phyloP scores from a whole-genome alignment of 1,140 invertebrate species.

The Pararge aegeria region DNA sequence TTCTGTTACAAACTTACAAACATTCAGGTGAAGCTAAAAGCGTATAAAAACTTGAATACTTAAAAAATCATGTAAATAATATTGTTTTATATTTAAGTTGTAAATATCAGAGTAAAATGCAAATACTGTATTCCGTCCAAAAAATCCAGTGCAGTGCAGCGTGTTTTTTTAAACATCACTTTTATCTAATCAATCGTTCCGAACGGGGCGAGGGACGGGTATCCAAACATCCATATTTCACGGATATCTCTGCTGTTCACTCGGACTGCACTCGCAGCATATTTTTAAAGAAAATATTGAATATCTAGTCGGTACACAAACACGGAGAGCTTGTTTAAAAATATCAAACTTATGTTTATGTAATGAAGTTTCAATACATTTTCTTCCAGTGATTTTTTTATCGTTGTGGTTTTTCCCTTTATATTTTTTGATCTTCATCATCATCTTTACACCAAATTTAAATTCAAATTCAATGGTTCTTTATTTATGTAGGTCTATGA shows the following conservation, averaged over 20 bases:
- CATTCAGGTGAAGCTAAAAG: too few species aligned
- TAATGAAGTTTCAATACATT: background rate
- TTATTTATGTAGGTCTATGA: too few species aligned
- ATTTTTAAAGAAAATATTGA: conserved; percentile 1
- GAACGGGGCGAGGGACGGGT: background rate
- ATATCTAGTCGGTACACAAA: background rate
- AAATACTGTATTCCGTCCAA: background rate
- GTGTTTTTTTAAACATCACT: background rate
- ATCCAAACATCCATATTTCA: background rate
- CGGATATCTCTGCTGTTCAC: background rate
- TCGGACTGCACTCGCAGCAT: background rate
- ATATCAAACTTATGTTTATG: background rate
- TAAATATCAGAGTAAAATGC: background rate
- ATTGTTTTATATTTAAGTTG: too few species aligned
- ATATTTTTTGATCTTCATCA: too few species aligned
- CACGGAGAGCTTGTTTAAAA: background rate
- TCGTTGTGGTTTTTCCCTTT: background rate
- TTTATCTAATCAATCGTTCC: background rate
- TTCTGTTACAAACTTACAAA: too few species aligned
- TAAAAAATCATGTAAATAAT: too few species aligned
- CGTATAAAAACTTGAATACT: too few species aligned
- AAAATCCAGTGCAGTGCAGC: background rate
- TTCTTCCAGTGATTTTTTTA: background rate
- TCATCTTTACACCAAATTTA: too few species aligned
- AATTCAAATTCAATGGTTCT: too few species aligned